Evolutionary conservation across 1,140 invertebrate species (phyloP).

Genomic region (Ostrea edulis): DNA sequence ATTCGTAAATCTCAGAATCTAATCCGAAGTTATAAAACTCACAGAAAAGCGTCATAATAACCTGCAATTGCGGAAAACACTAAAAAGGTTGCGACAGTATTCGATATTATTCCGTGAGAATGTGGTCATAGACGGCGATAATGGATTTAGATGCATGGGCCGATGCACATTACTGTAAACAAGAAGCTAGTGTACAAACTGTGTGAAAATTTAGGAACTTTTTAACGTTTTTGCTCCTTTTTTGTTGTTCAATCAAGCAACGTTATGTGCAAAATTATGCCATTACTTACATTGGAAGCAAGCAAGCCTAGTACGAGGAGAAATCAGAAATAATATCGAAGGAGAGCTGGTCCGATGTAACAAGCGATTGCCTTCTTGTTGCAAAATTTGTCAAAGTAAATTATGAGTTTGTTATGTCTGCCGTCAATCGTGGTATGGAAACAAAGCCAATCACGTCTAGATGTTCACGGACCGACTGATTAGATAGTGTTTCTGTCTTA

Average conservation of each 20-base stretch:
- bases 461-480: slow-evolving; percentile 43
- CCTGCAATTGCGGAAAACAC: background rate
- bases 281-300: background rate
- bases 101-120: background rate
- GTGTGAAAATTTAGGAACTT: background rate
- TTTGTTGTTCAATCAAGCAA: background rate
- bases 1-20: background rate
- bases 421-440: background rate
- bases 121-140: slow-evolving; percentile 6
- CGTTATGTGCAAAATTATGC: background rate
- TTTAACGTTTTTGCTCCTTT: background rate
- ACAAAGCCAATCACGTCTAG: background rate
- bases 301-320: background rate
- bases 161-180: background rate
- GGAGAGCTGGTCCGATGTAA: background rate
- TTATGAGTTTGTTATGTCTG: slow-evolving; percentile 39
- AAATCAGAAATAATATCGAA: slow-evolving; percentile 28
- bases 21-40: slow-evolving; percentile 14
- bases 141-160: slow-evolving; percentile 22
- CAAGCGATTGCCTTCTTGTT: background rate
- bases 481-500: slow-evolving; percentile 45
- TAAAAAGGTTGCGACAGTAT: slow-evolving; percentile 25
- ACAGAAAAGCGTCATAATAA: background rate
- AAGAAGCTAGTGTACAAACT: background rate
- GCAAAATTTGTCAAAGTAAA: slow-evolving; percentile 37